A percentile compares a stretch with the other conserved stretches of the same genome.
Conservation (phyloP, 1,140 invertebrate genomes). For the Drosophila bipectinata region DNA sequence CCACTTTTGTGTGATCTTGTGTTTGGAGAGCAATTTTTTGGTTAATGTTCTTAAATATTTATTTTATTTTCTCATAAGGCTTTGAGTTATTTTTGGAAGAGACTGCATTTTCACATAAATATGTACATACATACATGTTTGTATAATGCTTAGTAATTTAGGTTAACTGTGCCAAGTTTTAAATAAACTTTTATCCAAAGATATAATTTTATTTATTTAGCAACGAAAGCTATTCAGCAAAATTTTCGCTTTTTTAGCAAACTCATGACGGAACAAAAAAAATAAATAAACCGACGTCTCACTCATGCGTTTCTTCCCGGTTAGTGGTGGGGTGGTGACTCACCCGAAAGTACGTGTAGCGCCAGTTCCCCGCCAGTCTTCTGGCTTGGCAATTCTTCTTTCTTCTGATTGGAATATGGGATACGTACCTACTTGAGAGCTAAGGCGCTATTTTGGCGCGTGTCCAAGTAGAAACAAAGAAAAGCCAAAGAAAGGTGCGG, state of each 20-base stretch:
- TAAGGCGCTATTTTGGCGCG: constrained; percentile 50
- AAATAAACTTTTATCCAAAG: background rate
- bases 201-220: background rate
- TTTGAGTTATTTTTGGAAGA: constrained; percentile 10
- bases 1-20: constrained; percentile 11
- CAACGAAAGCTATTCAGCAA: background rate
- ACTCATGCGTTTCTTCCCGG: constrained; percentile 23
- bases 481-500: constrained; percentile 35
- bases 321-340: constrained; percentile 25
- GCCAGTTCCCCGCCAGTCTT: constrained; percentile 14
- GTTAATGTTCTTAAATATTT: constrained; percentile 21
- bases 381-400: background rate
- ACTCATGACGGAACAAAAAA: constrained; percentile 24
- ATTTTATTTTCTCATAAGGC: constrained; percentile 9
- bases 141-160: background rate
- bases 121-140: no score
- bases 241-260: constrained; percentile 20
- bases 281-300: constrained; percentile 16
- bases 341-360: constrained; percentile 4
- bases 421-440: background rate
- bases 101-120: constrained; percentile 1
- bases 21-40: constrained; percentile 25
- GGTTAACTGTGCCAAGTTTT: background rate
- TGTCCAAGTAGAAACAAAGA: constrained; percentile 56
- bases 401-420: no score